Conservation (phyloP, 2,113 vertebrate genomes). For the Odocoileus hemionus region DNA sequence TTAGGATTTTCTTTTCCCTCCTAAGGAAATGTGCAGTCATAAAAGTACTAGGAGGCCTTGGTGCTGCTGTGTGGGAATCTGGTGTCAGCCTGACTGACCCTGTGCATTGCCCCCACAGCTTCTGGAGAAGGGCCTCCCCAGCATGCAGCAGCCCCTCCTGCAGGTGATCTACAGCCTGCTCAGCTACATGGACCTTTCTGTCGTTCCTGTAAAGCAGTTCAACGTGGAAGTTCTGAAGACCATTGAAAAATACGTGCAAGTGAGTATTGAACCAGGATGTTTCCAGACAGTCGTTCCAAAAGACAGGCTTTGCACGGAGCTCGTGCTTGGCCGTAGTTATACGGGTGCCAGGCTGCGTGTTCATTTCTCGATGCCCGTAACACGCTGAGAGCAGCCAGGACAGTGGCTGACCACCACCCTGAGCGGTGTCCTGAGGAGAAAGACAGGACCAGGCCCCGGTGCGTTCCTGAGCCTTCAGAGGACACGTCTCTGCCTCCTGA, state of each 20-base stretch:
- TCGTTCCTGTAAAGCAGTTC: slow-evolving; percentile 94
- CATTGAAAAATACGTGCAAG: slow-evolving; percentile 98
- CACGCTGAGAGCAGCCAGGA: too few relatives aligned
- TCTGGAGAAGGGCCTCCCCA: slow-evolving; percentile 96
- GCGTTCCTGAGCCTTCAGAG: not conserved
- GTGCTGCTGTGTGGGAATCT: not conserved
- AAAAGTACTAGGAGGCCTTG: not conserved
- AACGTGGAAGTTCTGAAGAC: slow-evolving; percentile 96
- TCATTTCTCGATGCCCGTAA: too few relatives aligned
- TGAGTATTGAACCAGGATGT: slow-evolving; percentile 67
- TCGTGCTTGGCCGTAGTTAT: fast-evolving
- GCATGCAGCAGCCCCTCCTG: slow-evolving; percentile 96
- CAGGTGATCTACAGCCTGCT: slow-evolving; percentile 98
- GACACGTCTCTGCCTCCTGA: not conserved
- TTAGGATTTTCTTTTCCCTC: not conserved
- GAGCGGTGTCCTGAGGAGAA: not conserved
- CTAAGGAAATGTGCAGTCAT: not conserved
- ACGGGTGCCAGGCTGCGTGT: fast-evolving
- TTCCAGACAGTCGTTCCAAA: not conserved
- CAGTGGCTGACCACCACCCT: not conserved
- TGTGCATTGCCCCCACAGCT: slow-evolving; percentile 79
- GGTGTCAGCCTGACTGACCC: not conserved
- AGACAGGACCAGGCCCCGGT: not conserved
- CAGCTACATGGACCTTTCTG: slow-evolving; percentile 95
- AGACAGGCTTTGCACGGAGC: not conserved